phyloP scores from a whole-genome alignment of 2,113 vertebrate species.

The Phasianus colchicus region DNA sequence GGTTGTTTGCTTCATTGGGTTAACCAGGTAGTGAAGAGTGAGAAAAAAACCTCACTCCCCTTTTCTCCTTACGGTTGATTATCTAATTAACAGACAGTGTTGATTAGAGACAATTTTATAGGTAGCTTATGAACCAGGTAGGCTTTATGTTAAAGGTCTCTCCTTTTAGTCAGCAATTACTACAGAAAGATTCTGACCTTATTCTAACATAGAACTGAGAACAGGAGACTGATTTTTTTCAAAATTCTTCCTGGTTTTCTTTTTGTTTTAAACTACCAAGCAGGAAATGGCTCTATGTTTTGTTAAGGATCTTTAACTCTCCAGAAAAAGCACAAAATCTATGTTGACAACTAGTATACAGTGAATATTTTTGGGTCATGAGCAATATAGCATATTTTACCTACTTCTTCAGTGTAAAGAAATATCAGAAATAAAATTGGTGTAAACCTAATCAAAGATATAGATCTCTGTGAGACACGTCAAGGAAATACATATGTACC shows the following conservation, averaged over 20 bases:
- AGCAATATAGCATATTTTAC: background rate
- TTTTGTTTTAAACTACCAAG: background rate
- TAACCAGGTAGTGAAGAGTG: background rate
- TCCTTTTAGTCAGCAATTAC: background rate
- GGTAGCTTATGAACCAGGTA: background rate
- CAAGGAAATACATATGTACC: background rate
- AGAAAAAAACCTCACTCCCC: background rate
- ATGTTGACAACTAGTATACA: background rate
- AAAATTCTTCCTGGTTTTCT: background rate
- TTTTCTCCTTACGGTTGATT: background rate
- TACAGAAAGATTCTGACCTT: background rate
- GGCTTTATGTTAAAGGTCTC: background rate
- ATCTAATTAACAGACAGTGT: background rate
- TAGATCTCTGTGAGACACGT: background rate
- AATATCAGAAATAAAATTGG: background rate
- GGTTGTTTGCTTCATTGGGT: background rate
- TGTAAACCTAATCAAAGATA: background rate
- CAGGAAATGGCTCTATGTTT: background rate
- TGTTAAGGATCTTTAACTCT: background rate
- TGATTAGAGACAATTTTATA: background rate
- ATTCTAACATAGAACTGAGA: background rate
- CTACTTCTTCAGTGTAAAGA: background rate
- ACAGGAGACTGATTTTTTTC: background rate
- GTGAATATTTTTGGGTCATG: background rate
- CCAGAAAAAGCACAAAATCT: background rate